These are phyloP conservation scores for Eristalis pertinax DNA, from an alignment of 2,888 invertebrate species.

Conservation along the genomic window DNA sequence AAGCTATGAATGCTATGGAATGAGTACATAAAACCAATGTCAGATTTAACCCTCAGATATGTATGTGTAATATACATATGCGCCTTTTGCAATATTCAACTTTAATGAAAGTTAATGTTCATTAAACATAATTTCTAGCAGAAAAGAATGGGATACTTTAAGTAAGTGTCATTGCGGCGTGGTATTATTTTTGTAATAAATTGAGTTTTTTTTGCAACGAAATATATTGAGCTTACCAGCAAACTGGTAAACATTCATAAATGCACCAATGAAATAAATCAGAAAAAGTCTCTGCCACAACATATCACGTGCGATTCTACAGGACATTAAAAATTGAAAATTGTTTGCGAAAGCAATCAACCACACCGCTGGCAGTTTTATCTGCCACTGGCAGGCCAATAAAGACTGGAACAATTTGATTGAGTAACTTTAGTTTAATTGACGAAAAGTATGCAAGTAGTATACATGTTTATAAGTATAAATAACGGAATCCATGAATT, in stretches of 20 bases:
- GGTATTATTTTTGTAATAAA: conserved; percentile 18
- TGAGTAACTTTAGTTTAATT: conserved; percentile 14
- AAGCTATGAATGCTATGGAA: too few species aligned
- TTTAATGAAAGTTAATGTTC: neutral
- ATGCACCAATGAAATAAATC: conserved; percentile 37
- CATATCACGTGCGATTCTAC: neutral
- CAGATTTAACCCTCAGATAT: too few species aligned
- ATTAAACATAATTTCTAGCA: neutral
- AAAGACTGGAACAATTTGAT: conserved; percentile 22
- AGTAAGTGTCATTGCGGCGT: neutral
- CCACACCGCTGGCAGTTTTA: conserved; percentile 22
- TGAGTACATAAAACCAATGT: too few species aligned
- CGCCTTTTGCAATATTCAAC: too few species aligned
- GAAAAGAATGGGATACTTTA: neutral
- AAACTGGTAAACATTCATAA: conserved; percentile 13
- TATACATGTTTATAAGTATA: neutral
- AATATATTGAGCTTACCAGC: conserved; percentile 17
- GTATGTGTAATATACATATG: too few species aligned
- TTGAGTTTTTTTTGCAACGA: conserved; percentile 4
- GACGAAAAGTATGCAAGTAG: neutral
- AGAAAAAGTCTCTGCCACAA: conserved; percentile 2
- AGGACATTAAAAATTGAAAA: conserved; percentile 48
- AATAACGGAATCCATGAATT: neutral
- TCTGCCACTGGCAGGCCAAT: conserved; percentile 9
- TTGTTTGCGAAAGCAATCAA: conserved; percentile 41